Evolutionary conservation across 2,113 vertebrate species (phyloP), one percentile per base, ranked within the genome.

Genomic region (Isichthys henryi): DNA sequence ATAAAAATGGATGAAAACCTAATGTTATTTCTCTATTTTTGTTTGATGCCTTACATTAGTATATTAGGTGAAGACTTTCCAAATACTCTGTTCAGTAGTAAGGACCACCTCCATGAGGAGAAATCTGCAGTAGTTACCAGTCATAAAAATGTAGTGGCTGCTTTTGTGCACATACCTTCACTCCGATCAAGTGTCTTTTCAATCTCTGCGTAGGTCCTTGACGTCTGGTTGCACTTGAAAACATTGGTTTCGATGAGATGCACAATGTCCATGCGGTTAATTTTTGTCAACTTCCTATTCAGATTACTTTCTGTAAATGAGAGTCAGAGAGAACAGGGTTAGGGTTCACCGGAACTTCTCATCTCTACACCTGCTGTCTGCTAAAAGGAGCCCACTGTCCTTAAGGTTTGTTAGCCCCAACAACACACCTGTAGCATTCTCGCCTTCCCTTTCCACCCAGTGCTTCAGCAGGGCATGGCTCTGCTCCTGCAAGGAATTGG

Each of bases 191-290:
- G 27, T 0, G 97, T 98, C 88, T 96, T 98, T 88, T 99, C 98
- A 0, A 98, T 98, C 89, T 98, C 98, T 4, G 96, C 93, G 70
- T 97, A 98, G 0, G 97, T 96, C 84, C 96, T 96, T 5, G 95
- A 93, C 62, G 96, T 93, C 45, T 95, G 97, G 86, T 93, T 15
- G 0, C 96, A 95, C 92, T 98, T 97, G 23, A 95, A 95, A 91
- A 96, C 96, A 88, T 96, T 97, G 88, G 96, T 97, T 94, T 99
- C 97, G 95, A 99, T 97, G 5, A 99, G 97, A 93, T 99, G 98
- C 46, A 99, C 98, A 0, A 99, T 99, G 92, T 99, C 98, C 98
- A 99, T 99, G 21, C 98, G 96, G 92, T 99, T 99, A 93, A 99
- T 99, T 94, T 97, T 98, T 1, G 97, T 99, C n/a, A 99, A 96